These are phyloP conservation scores for Tetrax tetrax DNA, from an alignment of 2,113 vertebrate species.

Conservation along the genomic window DNA sequence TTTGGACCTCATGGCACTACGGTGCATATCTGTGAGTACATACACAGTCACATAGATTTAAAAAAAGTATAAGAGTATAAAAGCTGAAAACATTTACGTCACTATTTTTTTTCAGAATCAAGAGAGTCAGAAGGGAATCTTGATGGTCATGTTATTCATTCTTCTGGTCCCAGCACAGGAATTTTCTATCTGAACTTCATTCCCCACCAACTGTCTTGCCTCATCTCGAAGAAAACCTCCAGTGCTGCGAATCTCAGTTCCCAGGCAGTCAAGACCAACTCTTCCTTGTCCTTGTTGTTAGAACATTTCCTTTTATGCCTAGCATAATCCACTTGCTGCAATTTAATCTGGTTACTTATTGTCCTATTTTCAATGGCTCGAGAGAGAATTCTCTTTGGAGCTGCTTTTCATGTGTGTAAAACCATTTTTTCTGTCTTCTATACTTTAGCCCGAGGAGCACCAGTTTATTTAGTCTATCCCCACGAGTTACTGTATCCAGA, in stretches of 20 bases:
- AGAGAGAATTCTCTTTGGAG: not conserved
- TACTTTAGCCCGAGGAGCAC: not conserved
- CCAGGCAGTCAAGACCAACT: not conserved
- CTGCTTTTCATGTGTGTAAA: not conserved
- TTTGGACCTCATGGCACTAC: not conserved
- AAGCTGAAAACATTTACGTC: not conserved
- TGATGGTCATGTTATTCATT: not conserved
- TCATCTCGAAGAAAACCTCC: not conserved
- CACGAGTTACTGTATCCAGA: not conserved
- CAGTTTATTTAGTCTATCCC: not conserved
- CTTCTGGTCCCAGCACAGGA: not conserved
- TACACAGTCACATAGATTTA: not conserved
- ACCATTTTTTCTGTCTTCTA: not conserved
- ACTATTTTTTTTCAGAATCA: not conserved
- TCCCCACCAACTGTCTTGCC: fast-evolving
- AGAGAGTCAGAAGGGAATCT: not conserved
- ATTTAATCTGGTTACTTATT: not conserved
- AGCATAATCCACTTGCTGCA: not conserved
- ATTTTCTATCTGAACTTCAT: not conserved
- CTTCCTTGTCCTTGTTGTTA: not conserved
- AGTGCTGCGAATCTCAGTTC: not conserved
- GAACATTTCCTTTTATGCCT: not conserved
- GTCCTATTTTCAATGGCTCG: not conserved
- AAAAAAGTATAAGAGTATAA: not conserved
- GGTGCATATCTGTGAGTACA: not conserved